These are phyloP conservation scores for Pocota personata DNA, from an alignment of 2,888 invertebrate genomes.

Conservation along the genomic window DNA sequence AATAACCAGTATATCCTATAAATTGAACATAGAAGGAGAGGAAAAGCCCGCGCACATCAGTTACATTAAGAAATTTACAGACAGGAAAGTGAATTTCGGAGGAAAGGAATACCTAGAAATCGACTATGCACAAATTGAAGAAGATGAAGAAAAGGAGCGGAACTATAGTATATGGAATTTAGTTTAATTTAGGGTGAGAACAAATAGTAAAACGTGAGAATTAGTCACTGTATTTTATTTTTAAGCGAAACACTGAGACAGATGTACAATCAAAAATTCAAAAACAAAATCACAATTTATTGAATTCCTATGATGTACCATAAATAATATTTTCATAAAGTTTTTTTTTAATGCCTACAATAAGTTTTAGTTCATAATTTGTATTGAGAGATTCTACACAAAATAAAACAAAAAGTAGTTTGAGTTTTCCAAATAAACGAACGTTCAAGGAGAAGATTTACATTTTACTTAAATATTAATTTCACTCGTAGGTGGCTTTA, in stretches of 20 bases:
- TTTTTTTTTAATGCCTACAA: neutral
- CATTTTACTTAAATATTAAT: neutral
- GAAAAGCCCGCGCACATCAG: constrained; percentile 81
- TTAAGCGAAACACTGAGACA: neutral
- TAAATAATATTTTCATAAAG: neutral
- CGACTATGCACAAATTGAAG: constrained; percentile 81
- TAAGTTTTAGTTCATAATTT: constrained; percentile 19
- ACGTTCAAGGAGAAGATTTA: neutral
- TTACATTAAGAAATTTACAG: constrained; percentile 81
- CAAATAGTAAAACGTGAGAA: neutral
- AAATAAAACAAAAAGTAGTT: neutral
- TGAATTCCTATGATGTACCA: neutral
- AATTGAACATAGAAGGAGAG: constrained; percentile 80
- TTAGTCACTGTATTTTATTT: neutral
- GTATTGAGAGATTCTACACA: neutral
- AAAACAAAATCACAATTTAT: neutral
- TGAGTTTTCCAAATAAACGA: neutral
- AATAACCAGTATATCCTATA: constrained; percentile 82
- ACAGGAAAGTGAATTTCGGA: constrained; percentile 81
- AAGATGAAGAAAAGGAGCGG: constrained; percentile 79
- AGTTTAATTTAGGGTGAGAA: constrained; percentile 75
- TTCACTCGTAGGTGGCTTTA: neutral
- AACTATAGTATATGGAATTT: constrained; percentile 82
- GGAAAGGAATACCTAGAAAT: constrained; percentile 82
- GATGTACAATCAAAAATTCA: neutral